Evolutionary conservation across 2,888 invertebrate species (phyloP).

Genomic region (Brachyopa scutellaris): DNA sequence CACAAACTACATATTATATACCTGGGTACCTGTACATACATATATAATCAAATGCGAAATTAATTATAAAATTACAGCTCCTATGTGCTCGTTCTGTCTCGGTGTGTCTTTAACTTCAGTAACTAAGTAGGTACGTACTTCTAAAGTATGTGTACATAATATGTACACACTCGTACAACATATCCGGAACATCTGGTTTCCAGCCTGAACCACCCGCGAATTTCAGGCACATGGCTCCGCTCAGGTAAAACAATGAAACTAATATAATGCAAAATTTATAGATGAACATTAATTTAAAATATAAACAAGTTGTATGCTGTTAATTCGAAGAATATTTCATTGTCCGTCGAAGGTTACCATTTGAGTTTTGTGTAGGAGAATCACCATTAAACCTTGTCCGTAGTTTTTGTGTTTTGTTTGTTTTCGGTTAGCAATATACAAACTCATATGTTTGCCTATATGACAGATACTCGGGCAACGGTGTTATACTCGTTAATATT

Average conservation of each 20-base stretch:
- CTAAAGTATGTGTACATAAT: no score
- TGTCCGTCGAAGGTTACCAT: conserved; percentile 6
- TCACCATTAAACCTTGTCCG: not conserved
- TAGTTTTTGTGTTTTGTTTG: not conserved
- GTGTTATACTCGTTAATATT: no score
- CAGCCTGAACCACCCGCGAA: not conserved
- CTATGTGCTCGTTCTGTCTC: not conserved
- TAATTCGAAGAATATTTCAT: not conserved
- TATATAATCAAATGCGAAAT: not conserved
- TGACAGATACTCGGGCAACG: not conserved
- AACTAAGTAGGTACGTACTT: no score
- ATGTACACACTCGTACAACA: no score
- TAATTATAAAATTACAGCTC: no score
- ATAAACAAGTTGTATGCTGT: conserved; percentile 8
- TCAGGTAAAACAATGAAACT: not conserved
- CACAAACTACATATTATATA: not conserved
- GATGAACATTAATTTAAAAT: not conserved
- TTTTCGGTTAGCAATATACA: not conserved
- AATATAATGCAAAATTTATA: not conserved
- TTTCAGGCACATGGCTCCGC: not conserved
- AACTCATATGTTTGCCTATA: no score
- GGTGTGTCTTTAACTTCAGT: not conserved
- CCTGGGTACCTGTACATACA: not conserved
- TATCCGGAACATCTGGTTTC: conserved; percentile 15
- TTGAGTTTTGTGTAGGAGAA: not conserved